Conservation (phyloP, 1,140 invertebrate species). For the Rhyacophila brunnea region DNA sequence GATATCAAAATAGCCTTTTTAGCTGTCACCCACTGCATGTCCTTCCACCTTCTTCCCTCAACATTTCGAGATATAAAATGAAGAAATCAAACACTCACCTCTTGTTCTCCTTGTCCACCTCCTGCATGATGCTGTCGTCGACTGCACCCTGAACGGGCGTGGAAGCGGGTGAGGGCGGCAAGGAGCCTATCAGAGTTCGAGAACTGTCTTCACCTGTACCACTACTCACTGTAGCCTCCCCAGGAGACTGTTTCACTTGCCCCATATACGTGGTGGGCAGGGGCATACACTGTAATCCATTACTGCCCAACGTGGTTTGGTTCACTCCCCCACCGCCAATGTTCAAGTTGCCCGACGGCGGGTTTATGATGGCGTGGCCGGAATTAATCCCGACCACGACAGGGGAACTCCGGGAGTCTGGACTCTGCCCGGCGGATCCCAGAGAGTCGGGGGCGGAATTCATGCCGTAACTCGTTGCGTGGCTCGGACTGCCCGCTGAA, state of each 20-base stretch:
- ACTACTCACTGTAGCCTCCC: constrained; percentile 1
- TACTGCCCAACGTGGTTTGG: neutral
- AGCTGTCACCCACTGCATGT: too few species aligned
- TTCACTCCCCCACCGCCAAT: constrained; percentile 5
- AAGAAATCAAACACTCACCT: constrained; percentile 20
- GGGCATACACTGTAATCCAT: constrained; percentile 21
- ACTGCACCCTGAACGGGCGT: constrained; percentile 29
- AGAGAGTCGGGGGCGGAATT: constrained; percentile 17
- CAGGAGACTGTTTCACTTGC: constrained; percentile 33
- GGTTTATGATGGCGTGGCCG: constrained; percentile 24
- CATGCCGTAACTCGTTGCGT: constrained; percentile 18
- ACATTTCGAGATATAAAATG: too few species aligned
- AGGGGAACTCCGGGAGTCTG: constrained; percentile 27
- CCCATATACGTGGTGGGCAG: constrained; percentile 39
- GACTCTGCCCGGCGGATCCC: constrained; percentile 19
- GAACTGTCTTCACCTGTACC: too few species aligned
- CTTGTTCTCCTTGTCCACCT: constrained; percentile 35
- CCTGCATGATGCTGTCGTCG: constrained; percentile 39
- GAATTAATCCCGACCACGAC: constrained; percentile 29
- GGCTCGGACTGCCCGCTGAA: constrained; percentile 11
- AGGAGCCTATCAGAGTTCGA: too few species aligned
- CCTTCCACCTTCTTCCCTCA: too few species aligned
- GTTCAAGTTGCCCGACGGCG: constrained; percentile 16
- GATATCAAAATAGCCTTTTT: too few species aligned
- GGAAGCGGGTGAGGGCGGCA: neutral